Percentiles rank a stretch among this genome's conserved stretches.
phyloP scores from a whole-genome alignment of 2,797 vertebrate genomes.

The Hippoglossus hippoglossus region DNA sequence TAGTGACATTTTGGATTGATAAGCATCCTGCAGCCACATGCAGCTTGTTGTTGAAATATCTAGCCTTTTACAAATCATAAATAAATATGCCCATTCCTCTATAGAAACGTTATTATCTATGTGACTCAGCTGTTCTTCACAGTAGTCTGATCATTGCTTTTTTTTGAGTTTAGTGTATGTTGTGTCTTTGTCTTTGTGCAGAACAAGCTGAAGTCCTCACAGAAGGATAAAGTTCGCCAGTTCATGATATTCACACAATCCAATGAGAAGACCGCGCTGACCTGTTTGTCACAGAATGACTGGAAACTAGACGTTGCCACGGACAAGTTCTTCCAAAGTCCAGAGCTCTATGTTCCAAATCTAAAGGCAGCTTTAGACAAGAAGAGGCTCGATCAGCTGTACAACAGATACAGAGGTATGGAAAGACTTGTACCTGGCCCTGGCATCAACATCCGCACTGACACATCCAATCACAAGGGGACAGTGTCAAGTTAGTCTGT shows the following conservation, averaged over 20 bases:
- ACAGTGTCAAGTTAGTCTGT: neutral
- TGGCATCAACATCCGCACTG: too few relatives aligned
- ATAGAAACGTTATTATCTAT: neutral
- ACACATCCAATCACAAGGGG: too few relatives aligned
- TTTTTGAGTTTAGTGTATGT: neutral
- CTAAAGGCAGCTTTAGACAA: conserved; percentile 94
- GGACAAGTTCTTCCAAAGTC: conserved; percentile 99
- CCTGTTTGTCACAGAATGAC: conserved; percentile 97
- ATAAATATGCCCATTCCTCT: too few relatives aligned
- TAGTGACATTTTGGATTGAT: neutral
- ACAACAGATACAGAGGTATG: conserved; percentile 98
- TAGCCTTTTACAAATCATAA: neutral
- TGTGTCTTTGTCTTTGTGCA: conserved; percentile 68
- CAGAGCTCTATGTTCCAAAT: conserved; percentile 96
- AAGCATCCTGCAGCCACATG: neutral
- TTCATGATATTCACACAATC: conserved; percentile 99
- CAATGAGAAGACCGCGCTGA: conserved; percentile 97
- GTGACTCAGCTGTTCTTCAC: neutral
- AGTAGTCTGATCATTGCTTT: neutral
- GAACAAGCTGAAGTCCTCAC: conserved; percentile 99
- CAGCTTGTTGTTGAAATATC: neutral
- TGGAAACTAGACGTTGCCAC: conserved; percentile 99
- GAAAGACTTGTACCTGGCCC: neutral
- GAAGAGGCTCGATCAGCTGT: conserved; percentile 97
- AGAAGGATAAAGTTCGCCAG: conserved; percentile 99